Percentiles rank a stretch among this genome's conserved stretches.
Evolutionary conservation across 2,113 vertebrate genomes (phyloP).

Genomic region (Tringa solitaria): DNA sequence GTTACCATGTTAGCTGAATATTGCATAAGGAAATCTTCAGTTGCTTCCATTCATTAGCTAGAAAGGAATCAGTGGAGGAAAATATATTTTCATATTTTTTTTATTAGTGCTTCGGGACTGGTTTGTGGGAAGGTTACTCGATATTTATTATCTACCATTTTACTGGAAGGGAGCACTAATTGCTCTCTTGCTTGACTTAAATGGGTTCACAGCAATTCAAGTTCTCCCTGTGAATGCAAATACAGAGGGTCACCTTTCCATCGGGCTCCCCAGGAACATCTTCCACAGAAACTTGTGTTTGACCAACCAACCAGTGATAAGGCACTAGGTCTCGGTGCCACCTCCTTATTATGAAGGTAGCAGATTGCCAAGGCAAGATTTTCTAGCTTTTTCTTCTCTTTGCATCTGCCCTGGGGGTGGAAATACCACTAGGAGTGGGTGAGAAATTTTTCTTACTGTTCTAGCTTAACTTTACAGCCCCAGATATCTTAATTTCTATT

Average conservation of each 20-base stretch:
- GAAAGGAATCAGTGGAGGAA: not conserved
- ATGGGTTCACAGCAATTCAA: not conserved
- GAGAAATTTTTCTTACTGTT: not conserved
- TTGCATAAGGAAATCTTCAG: not conserved
- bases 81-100: not conserved
- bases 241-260: not conserved
- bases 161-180: not conserved
- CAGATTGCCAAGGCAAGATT: not conserved
- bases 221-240: not conserved
- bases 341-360: not conserved
- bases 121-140: not conserved
- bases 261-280: not conserved
- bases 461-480: not conserved
- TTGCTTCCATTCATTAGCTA: not conserved
- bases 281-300: not conserved
- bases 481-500: not conserved
- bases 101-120: not conserved
- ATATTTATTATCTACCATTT: not conserved
- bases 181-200: not conserved
- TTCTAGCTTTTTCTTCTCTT: not conserved
- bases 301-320: not conserved
- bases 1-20: not conserved
- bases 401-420: not conserved
- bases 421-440: not conserved
- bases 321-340: fast-evolving